Percentiles rank a stretch among this genome's conserved stretches.
These are phyloP conservation scores for Globia sparganii DNA, from an alignment of 2,888 invertebrate species.

Conservation along the genomic window DNA sequence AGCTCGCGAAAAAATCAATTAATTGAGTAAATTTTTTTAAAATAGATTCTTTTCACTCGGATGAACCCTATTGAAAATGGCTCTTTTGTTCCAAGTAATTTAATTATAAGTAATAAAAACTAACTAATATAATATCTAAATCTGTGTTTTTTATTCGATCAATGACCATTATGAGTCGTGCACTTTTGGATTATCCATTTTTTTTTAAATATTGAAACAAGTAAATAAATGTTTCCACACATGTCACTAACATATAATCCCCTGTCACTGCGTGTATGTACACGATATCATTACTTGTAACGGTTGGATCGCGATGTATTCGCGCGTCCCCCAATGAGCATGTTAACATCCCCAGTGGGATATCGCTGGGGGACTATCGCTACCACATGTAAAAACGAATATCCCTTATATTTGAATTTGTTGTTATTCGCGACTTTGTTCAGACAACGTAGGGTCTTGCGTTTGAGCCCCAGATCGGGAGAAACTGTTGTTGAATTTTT, in stretches of 20 bases:
- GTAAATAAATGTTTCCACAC: neutral
- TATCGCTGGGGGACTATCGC: constrained; percentile 22
- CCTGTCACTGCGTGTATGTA: neutral
- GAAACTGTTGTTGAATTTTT: neutral
- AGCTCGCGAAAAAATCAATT: no score
- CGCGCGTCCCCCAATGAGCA: neutral
- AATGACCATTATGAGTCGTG: no score
- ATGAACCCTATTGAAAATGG: no score
- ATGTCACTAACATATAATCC: neutral
- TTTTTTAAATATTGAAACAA: neutral
- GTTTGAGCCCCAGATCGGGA: neutral
- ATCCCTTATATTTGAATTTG: neutral
- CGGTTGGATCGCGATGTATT: constrained; percentile 1
- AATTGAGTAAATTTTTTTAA: no score
- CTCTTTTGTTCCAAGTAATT: no score
- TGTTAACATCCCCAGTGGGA: constrained; percentile 22
- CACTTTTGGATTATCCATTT: no score
- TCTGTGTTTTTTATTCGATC: no score
- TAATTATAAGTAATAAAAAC: no score
- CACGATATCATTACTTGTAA: constrained; percentile 18
- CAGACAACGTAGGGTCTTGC: no score
- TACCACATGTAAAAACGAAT: constrained; percentile 3
- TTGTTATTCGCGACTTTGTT: neutral
- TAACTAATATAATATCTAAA: no score
- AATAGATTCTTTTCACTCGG: no score